phyloP scores from a whole-genome alignment of 2,113 vertebrate species.

The Aegithalos caudatus region DNA sequence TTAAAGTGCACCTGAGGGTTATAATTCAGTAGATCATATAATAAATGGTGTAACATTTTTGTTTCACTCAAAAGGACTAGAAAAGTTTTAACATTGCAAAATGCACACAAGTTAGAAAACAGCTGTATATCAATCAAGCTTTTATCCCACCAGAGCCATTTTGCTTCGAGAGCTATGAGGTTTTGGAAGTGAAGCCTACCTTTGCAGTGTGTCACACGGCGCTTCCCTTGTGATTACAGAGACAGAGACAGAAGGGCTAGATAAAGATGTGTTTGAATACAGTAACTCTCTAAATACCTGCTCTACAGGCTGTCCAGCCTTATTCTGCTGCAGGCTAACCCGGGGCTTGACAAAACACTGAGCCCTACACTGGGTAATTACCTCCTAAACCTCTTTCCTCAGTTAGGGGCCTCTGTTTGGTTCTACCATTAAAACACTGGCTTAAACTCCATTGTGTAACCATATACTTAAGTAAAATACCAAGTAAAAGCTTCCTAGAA shows the following conservation, averaged over 20 bases:
- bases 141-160: slow-evolving; percentile 34
- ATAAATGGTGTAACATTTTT: not conserved
- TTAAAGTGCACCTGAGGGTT: slow-evolving; percentile 32
- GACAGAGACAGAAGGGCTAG: slow-evolving; percentile 90
- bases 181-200: slow-evolving; percentile 82
- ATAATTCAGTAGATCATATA: slow-evolving; percentile 16
- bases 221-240: slow-evolving; percentile 96
- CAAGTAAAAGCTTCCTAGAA: not conserved
- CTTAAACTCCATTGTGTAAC: not conserved
- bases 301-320: not conserved
- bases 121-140: not conserved
- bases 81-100: not conserved
- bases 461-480: not conserved
- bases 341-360: not conserved
- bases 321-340: not conserved
- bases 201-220: slow-evolving; percentile 98
- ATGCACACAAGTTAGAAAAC: not conserved
- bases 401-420: not conserved
- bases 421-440: not conserved
- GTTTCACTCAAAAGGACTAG: not conserved
- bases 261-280: slow-evolving; percentile 75
- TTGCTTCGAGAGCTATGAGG: slow-evolving; percentile 74
- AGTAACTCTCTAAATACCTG: slow-evolving; percentile 60
- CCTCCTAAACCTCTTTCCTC: not conserved
- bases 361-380: not conserved